Evolutionary conservation across 2,797 vertebrate genomes (phyloP).

Genomic region (Clarias pachynema): DNA sequence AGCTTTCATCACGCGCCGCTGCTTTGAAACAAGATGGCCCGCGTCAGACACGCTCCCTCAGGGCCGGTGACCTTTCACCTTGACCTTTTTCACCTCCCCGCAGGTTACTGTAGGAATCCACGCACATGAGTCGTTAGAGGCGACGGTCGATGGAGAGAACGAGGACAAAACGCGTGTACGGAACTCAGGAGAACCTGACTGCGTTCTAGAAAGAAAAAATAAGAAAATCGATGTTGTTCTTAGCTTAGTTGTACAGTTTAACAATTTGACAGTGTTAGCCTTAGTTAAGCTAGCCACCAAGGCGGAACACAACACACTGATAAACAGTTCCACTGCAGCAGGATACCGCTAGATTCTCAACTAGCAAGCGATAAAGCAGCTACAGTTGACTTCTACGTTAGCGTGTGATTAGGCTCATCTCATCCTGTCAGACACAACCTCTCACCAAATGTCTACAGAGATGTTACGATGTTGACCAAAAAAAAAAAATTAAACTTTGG

Average conservation of each 20-base stretch:
- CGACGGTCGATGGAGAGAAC: not conserved
- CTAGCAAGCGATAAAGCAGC: not conserved
- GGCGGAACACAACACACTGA: not conserved
- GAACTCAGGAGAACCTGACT: too few species aligned
- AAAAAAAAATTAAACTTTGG: not conserved
- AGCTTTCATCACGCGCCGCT: conserved; percentile 36
- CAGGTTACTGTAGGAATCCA: conserved; percentile 19
- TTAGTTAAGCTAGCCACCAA: not conserved
- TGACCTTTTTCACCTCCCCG: conserved; percentile 23
- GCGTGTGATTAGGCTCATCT: not conserved
- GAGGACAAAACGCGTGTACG: not conserved
- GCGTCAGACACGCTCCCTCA: conserved; percentile 41
- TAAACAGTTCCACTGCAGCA: not conserved
- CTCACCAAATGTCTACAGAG: not conserved
- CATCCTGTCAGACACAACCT: not conserved
- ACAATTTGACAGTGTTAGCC: not conserved
- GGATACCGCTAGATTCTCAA: not conserved
- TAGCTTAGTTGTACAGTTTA: not conserved
- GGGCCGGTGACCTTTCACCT: conserved; percentile 40
- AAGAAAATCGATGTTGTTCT: too few species aligned
- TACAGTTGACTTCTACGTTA: not conserved
- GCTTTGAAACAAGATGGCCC: conserved; percentile 43
- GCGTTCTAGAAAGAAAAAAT: too few species aligned
- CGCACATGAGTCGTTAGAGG: not conserved
- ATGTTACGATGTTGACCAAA: too few species aligned